Conservation (phyloP, 2,888 invertebrate species). For the Nephrotoma appendiculata region DNA sequence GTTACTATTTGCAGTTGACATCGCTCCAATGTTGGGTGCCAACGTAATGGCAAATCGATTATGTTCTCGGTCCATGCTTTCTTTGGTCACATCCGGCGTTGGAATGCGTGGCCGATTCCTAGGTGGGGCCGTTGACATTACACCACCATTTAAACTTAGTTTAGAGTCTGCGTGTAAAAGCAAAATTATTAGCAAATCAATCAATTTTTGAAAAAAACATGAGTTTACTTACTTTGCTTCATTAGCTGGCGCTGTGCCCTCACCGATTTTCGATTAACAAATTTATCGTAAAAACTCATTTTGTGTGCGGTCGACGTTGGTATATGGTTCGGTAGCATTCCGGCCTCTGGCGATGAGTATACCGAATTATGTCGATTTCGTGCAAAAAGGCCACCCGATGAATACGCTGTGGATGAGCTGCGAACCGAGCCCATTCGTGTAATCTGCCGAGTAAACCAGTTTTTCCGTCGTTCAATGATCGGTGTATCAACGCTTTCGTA, state of each 20-base stretch:
- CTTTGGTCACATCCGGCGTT: conserved; percentile 75
- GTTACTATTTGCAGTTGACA: conserved; percentile 23
- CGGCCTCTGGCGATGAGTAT: conserved; percentile 48
- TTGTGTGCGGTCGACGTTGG: conserved; percentile 39
- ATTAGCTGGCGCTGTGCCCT: conserved; percentile 35
- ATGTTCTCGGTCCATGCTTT: conserved; percentile 56
- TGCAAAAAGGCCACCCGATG: conserved; percentile 59
- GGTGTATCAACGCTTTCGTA: conserved; percentile 86
- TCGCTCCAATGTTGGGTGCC: conserved; percentile 22
- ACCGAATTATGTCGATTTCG: conserved; percentile 65
- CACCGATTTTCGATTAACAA: conserved; percentile 62
- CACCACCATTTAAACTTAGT: conserved; percentile 45
- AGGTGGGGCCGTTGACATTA: conserved; percentile 33
- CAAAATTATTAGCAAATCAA: not conserved
- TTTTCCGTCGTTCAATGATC: conserved; percentile 68
- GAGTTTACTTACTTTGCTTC: conserved; percentile 44
- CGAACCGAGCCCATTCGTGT: conserved; percentile 75
- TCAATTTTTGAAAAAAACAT: not conserved
- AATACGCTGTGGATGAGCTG: conserved; percentile 74
- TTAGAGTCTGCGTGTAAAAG: conserved; percentile 40
- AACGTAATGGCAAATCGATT: conserved; percentile 28
- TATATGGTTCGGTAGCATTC: conserved; percentile 26
- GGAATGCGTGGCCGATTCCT: conserved; percentile 78
- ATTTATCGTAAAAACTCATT: conserved; percentile 69
- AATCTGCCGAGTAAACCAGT: conserved; percentile 77